phyloP scores from a whole-genome alignment of 2,113 vertebrate genomes.

The Benitochromis conjunctus region DNA sequence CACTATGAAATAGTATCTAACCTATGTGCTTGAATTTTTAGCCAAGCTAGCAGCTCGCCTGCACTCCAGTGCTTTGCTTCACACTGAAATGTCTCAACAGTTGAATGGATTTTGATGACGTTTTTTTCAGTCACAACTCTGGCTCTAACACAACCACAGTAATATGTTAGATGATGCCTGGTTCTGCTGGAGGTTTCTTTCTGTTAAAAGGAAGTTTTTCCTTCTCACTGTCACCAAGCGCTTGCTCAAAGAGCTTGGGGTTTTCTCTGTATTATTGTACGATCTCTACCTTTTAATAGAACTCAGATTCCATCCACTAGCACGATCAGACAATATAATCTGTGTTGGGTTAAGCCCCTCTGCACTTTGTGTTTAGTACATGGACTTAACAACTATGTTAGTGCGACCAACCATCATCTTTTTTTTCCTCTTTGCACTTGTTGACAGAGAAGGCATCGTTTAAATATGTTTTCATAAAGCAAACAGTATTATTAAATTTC shows the following conservation, averaged over 20 bases:
- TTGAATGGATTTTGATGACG: not conserved
- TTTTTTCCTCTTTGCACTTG: no score
- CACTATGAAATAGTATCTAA: not conserved
- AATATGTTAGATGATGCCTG: not conserved
- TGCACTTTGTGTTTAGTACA: not conserved
- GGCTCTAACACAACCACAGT: not conserved
- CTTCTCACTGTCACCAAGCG: not conserved
- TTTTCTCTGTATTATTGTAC: not conserved
- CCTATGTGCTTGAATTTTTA: not conserved
- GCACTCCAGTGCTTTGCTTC: not conserved
- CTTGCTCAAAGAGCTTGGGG: not conserved
- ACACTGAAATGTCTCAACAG: not conserved
- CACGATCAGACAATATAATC: not conserved
- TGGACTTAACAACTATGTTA: not conserved
- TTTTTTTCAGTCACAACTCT: not conserved
- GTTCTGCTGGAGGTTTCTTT: not conserved
- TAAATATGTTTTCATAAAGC: no score
- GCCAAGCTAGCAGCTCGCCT: not conserved
- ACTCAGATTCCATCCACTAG: not conserved
- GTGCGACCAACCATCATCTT: no score
- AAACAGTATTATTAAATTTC: no score
- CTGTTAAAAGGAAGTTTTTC: not conserved
- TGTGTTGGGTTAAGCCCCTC: not conserved
- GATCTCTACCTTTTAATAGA: not conserved
- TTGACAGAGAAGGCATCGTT: no score